Conservation (phyloP, 2,113 vertebrate species). For the Oryzias woworae region DNA sequence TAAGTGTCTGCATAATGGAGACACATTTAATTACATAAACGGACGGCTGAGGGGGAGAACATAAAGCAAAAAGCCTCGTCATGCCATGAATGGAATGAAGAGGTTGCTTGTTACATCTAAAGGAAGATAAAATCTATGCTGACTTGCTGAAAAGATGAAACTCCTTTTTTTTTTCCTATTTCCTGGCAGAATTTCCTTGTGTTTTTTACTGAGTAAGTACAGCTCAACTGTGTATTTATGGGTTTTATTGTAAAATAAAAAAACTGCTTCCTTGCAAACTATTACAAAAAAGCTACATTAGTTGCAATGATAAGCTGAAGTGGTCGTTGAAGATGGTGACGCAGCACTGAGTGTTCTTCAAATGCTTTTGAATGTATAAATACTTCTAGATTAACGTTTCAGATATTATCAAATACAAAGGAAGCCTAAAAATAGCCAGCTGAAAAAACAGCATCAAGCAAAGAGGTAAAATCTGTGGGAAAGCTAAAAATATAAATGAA, state of each 20-base stretch:
- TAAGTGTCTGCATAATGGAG: constrained; percentile 42
- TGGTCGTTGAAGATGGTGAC: too few relatives aligned
- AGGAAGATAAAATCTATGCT: constrained; percentile 66
- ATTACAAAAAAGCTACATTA: too few relatives aligned
- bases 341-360: too few relatives aligned
- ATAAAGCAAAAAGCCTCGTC: constrained; percentile 41
- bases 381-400: too few relatives aligned
- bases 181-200: constrained; percentile 29
- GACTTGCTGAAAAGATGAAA: constrained; percentile 48
- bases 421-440: too few relatives aligned
- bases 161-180: constrained; percentile 10
- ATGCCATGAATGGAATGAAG: constrained; percentile 47
- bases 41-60: constrained; percentile 37
- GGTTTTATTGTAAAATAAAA: not conserved
- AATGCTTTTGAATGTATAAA: too few relatives aligned
- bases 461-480: too few relatives aligned
- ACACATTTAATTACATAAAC: constrained; percentile 53
- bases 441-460: too few relatives aligned
- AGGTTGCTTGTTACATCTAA: constrained; percentile 49
- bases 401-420: too few relatives aligned
- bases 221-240: constrained; percentile 17
- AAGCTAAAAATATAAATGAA: too few relatives aligned
- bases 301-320: too few relatives aligned
- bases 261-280: too few relatives aligned
- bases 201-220: constrained; percentile 7